Evolutionary conservation across 2,797 vertebrate genomes (phyloP), one percentile per base, ranked within the genome.

Genomic region (Melanotaenia parkinsoni): DNA sequence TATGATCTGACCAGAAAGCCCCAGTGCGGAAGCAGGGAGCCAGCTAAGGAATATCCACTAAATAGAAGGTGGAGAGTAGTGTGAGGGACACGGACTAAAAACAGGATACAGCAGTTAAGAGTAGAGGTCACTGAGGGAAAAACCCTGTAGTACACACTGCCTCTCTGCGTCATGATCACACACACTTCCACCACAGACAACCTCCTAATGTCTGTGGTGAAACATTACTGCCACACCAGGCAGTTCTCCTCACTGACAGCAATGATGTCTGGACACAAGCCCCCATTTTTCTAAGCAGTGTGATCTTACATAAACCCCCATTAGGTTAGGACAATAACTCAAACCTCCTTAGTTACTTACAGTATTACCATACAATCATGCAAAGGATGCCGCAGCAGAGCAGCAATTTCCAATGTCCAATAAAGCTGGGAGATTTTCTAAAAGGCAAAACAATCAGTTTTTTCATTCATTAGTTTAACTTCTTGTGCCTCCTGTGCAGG

Each of bases 31-130:
- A 87, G 70, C 40, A 0, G 63, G 77, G 67, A 78, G 79, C 30
- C 58, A 74, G 76, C 65, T 38, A 26, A 86, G 78, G 77, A 89
- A 85, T 86, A 88, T 86, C 60, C 80, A 84, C 81, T 85, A 76
- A 87, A 90, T 75, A 81, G 86, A 67, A 83, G 85, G 82, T 76
- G 77, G 80, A 74, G 63, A 74, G 76, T 75, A 12, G 51, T 40
- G 51, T 40, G 64, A 74, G 77, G 70, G 77, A 63, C 60, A 65
- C 18, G 8, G 68, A 70, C 72, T 89, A 70, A 93, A 91, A 91
- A 92, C 90, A 91, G 92, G 89, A 93, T 88, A 81, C 64, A 81
- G 83, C 82, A 87, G 83, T 78, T 37, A 85, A 81, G 63, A 80
- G 35, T 78, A 80, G 75, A 83, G 81, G 87, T 87, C 81, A 79